phyloP scores from a whole-genome alignment of 53 echinoderm and acorn worm genomes.

The Astropecten irregularis region DNA sequence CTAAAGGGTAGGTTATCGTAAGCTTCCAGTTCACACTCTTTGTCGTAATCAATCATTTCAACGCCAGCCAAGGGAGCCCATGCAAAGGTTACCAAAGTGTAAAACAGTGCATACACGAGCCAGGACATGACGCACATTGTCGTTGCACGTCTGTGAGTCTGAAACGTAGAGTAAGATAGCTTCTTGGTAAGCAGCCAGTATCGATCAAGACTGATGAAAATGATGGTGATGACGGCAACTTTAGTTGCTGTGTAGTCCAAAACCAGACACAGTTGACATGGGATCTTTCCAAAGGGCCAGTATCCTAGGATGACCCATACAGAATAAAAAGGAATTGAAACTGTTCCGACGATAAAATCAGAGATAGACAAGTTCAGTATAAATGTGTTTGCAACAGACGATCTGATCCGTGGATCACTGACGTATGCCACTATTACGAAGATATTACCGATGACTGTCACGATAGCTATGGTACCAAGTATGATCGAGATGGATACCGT shows the following conservation, averaged over 20 bases:
- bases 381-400: too few relatives aligned
- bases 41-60: constrained; percentile 41
- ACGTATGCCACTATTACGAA: too few relatives aligned
- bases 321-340: constrained; percentile 69
- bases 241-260: constrained; percentile 69
- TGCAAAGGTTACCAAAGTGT: constrained; percentile 56
- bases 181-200: constrained; percentile 93
- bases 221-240: constrained; percentile 69
- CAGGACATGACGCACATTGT: constrained; percentile 42
- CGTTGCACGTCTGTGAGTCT: constrained; percentile 52
- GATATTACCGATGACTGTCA: constrained; percentile 78
- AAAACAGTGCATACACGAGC: constrained; percentile 52
- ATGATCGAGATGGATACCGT: too few relatives aligned
- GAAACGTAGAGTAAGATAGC: constrained; percentile 71
- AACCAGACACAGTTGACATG: constrained; percentile 64
- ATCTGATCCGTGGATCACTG: too few relatives aligned
- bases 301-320: constrained; percentile 45
- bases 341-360: constrained; percentile 68
- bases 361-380: too few relatives aligned
- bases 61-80: constrained; percentile 50
- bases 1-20: constrained; percentile 35
- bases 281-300: constrained; percentile 64
- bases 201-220: constrained; percentile 85
- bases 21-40: constrained; percentile 78
- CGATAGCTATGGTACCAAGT: constrained; percentile 46